Evolutionary conservation across 2,797 vertebrate genomes (phyloP).

Genomic region (Tympanoctomys barrerae): DNA sequence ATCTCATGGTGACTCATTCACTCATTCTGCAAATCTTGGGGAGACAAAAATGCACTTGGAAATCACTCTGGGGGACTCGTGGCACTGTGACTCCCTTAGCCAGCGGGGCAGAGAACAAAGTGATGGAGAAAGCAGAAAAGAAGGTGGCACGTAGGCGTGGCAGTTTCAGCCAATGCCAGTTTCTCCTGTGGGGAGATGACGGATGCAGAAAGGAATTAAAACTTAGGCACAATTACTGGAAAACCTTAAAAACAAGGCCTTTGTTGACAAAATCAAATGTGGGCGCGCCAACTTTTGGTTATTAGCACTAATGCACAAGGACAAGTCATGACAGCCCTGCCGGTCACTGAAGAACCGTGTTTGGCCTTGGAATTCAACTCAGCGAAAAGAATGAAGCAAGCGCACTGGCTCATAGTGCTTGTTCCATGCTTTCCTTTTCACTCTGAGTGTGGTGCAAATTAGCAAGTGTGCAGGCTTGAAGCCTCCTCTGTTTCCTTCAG

Average conservation of each 20-base stretch:
- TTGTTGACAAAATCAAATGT: neutral
- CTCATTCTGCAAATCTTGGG: neutral
- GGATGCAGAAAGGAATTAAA: neutral
- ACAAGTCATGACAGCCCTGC: neutral
- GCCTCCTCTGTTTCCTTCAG: neutral
- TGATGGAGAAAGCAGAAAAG: neutral
- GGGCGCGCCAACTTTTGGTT: neutral
- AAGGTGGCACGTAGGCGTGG: fast-evolving
- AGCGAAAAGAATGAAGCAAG: neutral
- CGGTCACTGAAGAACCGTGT: neutral
- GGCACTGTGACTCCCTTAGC: neutral
- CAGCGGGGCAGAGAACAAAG: neutral
- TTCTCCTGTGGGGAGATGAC: neutral
- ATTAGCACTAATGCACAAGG: neutral
- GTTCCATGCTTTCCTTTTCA: neutral
- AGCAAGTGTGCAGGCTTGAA: neutral
- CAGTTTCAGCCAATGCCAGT: neutral
- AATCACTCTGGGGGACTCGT: neutral
- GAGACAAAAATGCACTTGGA: neutral
- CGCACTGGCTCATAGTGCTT: neutral
- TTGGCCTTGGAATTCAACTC: neutral
- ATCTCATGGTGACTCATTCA: neutral
- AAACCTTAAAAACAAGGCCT: slow-evolving; percentile 9
- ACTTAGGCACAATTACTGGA: neutral
- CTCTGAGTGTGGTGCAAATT: neutral